phyloP scores from a whole-genome alignment of 2,888 invertebrate species.

The Mythimna loreyi region DNA sequence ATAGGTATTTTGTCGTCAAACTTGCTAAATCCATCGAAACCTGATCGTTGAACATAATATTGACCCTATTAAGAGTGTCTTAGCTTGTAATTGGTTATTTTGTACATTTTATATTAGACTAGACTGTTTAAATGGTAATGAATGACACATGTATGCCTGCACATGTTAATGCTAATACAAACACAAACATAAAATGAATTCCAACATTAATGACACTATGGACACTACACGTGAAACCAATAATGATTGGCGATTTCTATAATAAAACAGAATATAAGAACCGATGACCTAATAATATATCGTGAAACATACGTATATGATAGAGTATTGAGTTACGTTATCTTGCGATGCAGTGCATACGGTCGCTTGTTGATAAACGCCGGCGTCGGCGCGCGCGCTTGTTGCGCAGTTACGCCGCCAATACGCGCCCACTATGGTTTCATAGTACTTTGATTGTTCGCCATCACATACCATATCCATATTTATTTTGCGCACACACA shows the following conservation, averaged over 20 bases:
- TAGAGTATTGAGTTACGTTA: conserved; percentile 53
- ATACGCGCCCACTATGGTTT: conserved; percentile 46
- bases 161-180: background rate
- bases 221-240: background rate
- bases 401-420: conserved; percentile 54
- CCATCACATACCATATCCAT: conserved; percentile 51
- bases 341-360: conserved; percentile 51
- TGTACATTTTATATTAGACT: background rate
- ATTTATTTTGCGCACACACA: conserved; percentile 38
- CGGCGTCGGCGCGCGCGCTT: conserved; percentile 47
- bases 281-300: conserved; percentile 55
- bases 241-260: conserved; percentile 1
- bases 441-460: conserved; percentile 55
- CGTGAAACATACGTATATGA: conserved; percentile 50
- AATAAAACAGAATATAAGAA: conserved; percentile 34
- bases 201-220: background rate
- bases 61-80: background rate
- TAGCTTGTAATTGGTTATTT: background rate
- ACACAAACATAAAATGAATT: background rate
- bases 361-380: conserved; percentile 51
- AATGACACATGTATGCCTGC: background rate
- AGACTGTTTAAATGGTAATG: background rate
- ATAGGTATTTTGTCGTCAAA: background rate
- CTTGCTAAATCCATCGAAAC: conserved; percentile 10
- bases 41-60: conserved; percentile 8